Percentiles rank a stretch among this genome's conserved stretches.
Evolutionary conservation across 2,113 vertebrate species (phyloP).

Genomic region (Sinocyclocheilus maitianheensis): DNA sequence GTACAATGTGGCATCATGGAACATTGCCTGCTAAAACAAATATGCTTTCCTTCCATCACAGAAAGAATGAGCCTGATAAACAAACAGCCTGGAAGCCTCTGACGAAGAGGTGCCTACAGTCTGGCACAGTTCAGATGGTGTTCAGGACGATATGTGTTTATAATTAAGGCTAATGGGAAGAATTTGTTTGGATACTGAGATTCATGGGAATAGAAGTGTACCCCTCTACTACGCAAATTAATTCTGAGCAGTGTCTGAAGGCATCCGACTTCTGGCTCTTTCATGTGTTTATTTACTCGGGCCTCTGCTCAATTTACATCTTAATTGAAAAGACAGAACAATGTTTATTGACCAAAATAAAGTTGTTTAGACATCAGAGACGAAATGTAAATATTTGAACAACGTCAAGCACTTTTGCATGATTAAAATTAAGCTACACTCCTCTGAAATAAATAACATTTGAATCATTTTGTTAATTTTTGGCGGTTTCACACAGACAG

Average conservation of each 20-base stretch:
- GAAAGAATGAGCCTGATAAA: constrained; percentile 32
- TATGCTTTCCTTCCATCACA: neutral
- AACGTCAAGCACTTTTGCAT: neutral
- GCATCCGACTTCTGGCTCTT: constrained; percentile 3
- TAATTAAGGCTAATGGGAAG: constrained; percentile 20
- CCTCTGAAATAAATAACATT: neutral
- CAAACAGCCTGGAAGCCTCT: constrained; percentile 33
- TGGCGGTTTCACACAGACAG: neutral
- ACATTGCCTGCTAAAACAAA: constrained; percentile 32
- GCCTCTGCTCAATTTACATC: constrained; percentile 6
- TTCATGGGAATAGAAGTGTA: constrained; percentile 32
- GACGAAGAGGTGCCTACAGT: constrained; percentile 30
- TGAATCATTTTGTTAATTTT: neutral
- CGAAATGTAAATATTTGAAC: constrained; percentile 26
- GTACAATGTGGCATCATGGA: constrained; percentile 37
- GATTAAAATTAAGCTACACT: neutral
- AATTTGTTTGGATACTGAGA: constrained; percentile 36
- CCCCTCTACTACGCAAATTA: constrained; percentile 7
- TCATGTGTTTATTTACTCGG: constrained; percentile 41
- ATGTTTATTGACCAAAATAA: constrained; percentile 31
- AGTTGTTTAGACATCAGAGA: constrained; percentile 18
- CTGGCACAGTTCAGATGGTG: constrained; percentile 23
- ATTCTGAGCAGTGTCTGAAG: neutral
- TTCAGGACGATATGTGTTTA: constrained; percentile 9
- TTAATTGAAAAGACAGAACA: constrained; percentile 29